Base-by-base conservation (phyloP, 2,113 vertebrate species). In the Vombatus ursinus region DNA sequence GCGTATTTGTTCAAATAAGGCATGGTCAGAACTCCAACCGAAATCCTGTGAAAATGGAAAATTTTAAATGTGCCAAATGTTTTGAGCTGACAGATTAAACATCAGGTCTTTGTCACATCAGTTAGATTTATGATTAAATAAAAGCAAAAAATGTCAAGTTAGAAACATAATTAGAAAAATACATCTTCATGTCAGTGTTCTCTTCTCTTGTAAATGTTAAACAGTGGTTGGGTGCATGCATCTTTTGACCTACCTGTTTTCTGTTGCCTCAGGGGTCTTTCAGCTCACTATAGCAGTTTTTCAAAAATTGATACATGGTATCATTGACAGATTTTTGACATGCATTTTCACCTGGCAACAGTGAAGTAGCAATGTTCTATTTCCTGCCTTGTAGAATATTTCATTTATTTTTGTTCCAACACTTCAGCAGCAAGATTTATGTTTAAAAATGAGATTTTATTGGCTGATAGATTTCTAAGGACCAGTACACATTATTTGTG, bases 181-280 rank as follows among this genome's bases (percentile, higher is more conserved):
- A 44, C 93, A 50, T 95, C 0, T 91, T 93, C 96, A 93, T 96
- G 94, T 44, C 28, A 53, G 95, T 84, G 61, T 97, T 95, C 68
- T 91, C 93, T 94, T 96, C 92, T 97, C 91, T 84, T 77, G 95
- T 77, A 77, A 94, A 92, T 48, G 95, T 97, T 91, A 97, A 97
- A 92, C 95, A 51, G 92, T 93, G 95, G 14, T 89, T 90, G 95
- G 91, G 91, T 93, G 89, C 98, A 97, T 97, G 97, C 98, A 97
- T 91, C 96, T 92, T 96, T 96, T 98, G 98, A 98, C 98, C 99
- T 99, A 99, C 99, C 99, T 99, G 98, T 97, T 98, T 98, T 91
- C 91, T 98, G 97, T 95, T 97, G 97, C 98, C 98, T 98, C 98
- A 99, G 94, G 98, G 98, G 98, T 97, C 98, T 97, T 98, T 98